Evolutionary conservation across 2,888 invertebrate species (phyloP).

Genomic region (Heterodera filipjevi): DNA sequence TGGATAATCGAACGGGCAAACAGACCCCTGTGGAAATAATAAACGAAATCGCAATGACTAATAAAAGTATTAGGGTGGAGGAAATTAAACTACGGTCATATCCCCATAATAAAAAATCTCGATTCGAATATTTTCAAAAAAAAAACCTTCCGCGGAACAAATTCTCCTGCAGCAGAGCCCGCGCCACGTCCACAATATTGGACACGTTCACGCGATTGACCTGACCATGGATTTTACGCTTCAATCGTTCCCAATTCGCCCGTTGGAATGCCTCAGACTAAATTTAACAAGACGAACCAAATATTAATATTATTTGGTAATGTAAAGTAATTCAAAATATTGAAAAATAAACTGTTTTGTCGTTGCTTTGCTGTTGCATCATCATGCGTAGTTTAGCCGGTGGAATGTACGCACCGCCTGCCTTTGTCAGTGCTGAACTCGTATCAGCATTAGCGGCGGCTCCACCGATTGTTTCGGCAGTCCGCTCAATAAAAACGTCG

Average conservation of each 20-base stretch:
- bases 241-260: slow-evolving; percentile 96
- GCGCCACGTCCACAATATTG: slow-evolving; percentile 85
- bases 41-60: too few relatives aligned
- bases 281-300: neutral
- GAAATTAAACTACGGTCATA: neutral
- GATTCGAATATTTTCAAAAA: neutral
- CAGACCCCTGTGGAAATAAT: slow-evolving; percentile 73
- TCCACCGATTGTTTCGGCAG: slow-evolving; percentile 23
- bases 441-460: neutral
- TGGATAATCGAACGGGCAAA: slow-evolving; percentile 90
- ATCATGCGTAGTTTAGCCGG: slow-evolving; percentile 91
- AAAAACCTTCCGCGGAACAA: slow-evolving; percentile 82
- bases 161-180: slow-evolving; percentile 89
- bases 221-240: slow-evolving; percentile 95
- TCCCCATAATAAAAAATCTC: neutral
- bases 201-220: slow-evolving; percentile 95
- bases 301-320: too few relatives aligned
- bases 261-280: slow-evolving; percentile 81
- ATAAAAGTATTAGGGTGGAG: too few relatives aligned
- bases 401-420: slow-evolving; percentile 84
- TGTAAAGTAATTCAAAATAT: too few relatives aligned
- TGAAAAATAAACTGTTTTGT: slow-evolving; percentile 73
- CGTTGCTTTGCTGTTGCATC: slow-evolving; percentile 87
- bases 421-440: slow-evolving; percentile 21
- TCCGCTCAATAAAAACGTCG: slow-evolving; percentile 14